These are phyloP conservation scores for Pocillopora grandis DNA, from an alignment of 92 coral and sea anemone species.

Conservation along the genomic window DNA sequence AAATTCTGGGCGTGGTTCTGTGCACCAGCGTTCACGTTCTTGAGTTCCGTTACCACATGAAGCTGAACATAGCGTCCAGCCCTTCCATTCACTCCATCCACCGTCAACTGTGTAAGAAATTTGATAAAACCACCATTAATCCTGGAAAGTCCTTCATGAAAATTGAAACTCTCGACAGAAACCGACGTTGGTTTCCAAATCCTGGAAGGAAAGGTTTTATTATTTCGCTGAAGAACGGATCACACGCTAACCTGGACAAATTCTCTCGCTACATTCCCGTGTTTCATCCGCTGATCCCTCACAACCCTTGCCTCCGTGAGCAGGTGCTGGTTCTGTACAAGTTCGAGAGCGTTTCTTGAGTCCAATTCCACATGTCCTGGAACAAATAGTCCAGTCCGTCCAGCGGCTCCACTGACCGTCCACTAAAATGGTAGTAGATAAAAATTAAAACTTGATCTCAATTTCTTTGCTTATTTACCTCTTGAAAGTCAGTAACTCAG, in stretches of 20 bases:
- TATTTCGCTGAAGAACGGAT: background rate
- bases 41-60: slow-evolving; percentile 42
- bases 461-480: too few relatives aligned
- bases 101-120: background rate
- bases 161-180: too few relatives aligned
- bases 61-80: slow-evolving; percentile 34
- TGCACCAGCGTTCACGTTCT: slow-evolving; percentile 34
- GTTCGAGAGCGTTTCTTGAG: slow-evolving; percentile 33
- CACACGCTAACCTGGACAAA: slow-evolving; percentile 29
- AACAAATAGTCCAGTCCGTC: slow-evolving; percentile 31
- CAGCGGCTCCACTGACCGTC: slow-evolving; percentile 40
- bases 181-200: too few relatives aligned
- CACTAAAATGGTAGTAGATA: background rate
- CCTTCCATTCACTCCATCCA: slow-evolving; percentile 36
- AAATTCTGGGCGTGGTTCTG: slow-evolving; percentile 37
- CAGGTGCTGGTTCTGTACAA: slow-evolving; percentile 31
- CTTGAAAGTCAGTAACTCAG: too few relatives aligned
- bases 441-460: too few relatives aligned
- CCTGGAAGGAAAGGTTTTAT: background rate
- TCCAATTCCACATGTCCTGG: slow-evolving; percentile 38
- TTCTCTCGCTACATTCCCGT: slow-evolving; percentile 32
- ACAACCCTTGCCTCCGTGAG: slow-evolving; percentile 30
- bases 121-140: background rate
- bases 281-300: slow-evolving; percentile 15
- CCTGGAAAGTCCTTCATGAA: too few relatives aligned